These are phyloP conservation scores for Empis livida DNA, from an alignment of 2,888 invertebrate species.

Conservation along the genomic window DNA sequence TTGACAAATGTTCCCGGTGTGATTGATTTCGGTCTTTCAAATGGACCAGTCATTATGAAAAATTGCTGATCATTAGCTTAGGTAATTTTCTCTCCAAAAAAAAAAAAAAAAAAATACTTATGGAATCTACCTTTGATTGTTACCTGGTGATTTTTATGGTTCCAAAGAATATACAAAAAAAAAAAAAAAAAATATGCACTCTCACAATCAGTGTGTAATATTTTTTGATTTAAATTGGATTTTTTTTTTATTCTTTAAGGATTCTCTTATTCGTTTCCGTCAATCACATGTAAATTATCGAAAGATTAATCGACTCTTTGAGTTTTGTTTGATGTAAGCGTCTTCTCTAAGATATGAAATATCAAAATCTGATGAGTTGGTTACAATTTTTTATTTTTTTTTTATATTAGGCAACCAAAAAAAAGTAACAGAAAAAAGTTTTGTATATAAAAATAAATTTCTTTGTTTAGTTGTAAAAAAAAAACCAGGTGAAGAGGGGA, in stretches of 20 bases:
- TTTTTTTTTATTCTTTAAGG: neutral
- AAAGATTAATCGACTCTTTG: slow-evolving; percentile 33
- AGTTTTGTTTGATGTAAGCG: slow-evolving; percentile 28
- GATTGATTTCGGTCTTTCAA: slow-evolving; percentile 13
- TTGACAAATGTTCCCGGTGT: neutral
- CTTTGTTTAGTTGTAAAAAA: too few relatives aligned
- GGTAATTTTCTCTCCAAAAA: slow-evolving; percentile 1
- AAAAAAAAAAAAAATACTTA: too few relatives aligned
- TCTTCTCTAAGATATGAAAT: neutral
- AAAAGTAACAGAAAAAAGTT: too few relatives aligned
- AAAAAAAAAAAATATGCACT: too few relatives aligned
- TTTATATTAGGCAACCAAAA: too few relatives aligned
- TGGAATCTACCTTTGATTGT: too few relatives aligned
- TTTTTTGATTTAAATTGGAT: neutral
- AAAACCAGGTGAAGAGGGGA: too few relatives aligned
- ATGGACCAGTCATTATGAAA: slow-evolving; percentile 20
- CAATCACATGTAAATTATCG: slow-evolving; percentile 33
- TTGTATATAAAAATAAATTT: too few relatives aligned
- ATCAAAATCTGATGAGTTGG: too few relatives aligned
- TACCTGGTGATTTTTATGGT: neutral
- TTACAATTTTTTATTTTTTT: too few relatives aligned
- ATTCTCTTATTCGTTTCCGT: slow-evolving; percentile 27
- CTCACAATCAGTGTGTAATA: slow-evolving; percentile 3
- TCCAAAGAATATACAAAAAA: neutral
- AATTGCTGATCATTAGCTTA: slow-evolving; percentile 18